Percentiles rank a stretch among this genome's conserved stretches.
Evolutionary conservation across 2,888 invertebrate species (phyloP).

Genomic region (Pimpla rufipes): DNA sequence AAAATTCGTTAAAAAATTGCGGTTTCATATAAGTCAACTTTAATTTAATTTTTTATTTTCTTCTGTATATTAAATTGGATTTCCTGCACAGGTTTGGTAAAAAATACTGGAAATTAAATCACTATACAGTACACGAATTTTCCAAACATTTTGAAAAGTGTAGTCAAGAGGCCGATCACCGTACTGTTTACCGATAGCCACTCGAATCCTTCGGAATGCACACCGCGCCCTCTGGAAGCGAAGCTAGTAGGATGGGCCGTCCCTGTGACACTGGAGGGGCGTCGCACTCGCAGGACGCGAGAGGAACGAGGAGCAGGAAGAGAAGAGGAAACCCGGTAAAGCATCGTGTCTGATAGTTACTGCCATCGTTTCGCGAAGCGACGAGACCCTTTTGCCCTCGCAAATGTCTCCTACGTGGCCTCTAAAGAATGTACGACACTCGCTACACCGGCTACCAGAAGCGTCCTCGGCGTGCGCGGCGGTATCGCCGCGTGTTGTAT

Average conservation of each 20-base stretch:
- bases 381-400: constrained; percentile 59
- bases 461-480: constrained; percentile 12
- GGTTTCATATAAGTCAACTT: too few relatives aligned
- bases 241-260: neutral
- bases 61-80: too few relatives aligned
- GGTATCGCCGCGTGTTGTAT: constrained; percentile 29
- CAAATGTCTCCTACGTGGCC: constrained; percentile 68
- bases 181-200: neutral
- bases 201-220: neutral
- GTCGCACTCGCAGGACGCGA: neutral
- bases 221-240: neutral
- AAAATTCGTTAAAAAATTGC: too few relatives aligned
- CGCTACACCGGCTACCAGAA: constrained; percentile 56
- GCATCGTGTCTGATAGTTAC: constrained; percentile 66
- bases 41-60: too few relatives aligned
- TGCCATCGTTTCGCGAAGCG: constrained; percentile 64
- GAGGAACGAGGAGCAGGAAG: neutral
- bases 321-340: constrained; percentile 51
- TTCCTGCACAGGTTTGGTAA: too few relatives aligned
- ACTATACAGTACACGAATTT: neutral
- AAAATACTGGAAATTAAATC: too few relatives aligned
- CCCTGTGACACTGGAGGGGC: neutral
- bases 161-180: constrained; percentile 5
- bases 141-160: too few relatives aligned
- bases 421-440: constrained; percentile 67